A percentile compares a stretch with the other conserved stretches of the same genome.
Conservation (phyloP, 2,797 vertebrate species). For the Melanotaenia maccullochi region DNA sequence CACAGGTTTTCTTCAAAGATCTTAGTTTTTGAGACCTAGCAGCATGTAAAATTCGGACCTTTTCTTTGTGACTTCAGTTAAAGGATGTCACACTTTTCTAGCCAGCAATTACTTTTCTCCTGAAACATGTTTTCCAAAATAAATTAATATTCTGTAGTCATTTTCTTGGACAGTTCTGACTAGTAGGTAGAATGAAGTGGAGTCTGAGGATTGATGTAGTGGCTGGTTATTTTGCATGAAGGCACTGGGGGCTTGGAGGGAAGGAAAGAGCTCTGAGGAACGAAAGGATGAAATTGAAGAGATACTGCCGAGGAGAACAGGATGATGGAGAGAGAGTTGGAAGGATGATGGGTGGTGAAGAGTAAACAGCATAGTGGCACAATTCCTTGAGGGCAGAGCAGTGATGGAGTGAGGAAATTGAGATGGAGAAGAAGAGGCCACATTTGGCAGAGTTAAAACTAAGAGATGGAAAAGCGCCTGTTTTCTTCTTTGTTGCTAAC, state of each 20-base stretch:
- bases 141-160: slow-evolving; percentile 1
- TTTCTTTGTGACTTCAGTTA: slow-evolving; percentile 9
- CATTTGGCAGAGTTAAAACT: slow-evolving; percentile 7
- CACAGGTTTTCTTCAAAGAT: not conserved
- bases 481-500: not conserved
- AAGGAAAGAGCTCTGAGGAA: not conserved
- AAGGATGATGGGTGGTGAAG: slow-evolving; percentile 14
- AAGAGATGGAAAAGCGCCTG: not conserved
- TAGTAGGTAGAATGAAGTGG: not conserved
- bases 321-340: not conserved
- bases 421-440: slow-evolving; percentile 9
- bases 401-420: slow-evolving; percentile 6
- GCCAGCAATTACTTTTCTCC: slow-evolving; percentile 12
- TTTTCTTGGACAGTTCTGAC: not conserved
- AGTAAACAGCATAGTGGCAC: slow-evolving; percentile 1
- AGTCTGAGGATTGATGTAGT: slow-evolving; percentile 23
- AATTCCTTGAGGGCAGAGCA: not conserved
- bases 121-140: slow-evolving; percentile 9
- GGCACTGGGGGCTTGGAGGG: slow-evolving; percentile 3
- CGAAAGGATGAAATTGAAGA: slow-evolving; percentile 14
- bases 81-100: slow-evolving; percentile 7
- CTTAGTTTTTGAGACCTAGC: not conserved
- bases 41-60: not conserved
- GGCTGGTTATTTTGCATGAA: slow-evolving; percentile 15
- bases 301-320: not conserved